Conservation (phyloP, 2,888 invertebrate genomes). For the Caenorhabditis doughertyi region DNA sequence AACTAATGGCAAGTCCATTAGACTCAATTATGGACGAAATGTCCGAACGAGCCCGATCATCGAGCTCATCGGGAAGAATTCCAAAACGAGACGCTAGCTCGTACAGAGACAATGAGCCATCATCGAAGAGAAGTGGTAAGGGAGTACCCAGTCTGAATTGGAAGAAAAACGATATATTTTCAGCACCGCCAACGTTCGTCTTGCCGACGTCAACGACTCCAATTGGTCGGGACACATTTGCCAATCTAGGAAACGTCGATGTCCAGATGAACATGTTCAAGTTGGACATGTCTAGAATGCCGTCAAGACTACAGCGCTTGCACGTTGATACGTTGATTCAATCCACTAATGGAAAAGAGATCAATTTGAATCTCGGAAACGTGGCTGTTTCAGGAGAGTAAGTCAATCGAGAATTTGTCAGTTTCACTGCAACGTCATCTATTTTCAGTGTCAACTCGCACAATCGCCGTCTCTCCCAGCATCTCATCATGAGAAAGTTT, state of each 20-base stretch:
- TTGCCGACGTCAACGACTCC: constrained; percentile 4
- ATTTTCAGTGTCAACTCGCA: constrained; percentile 44
- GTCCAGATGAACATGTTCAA: constrained; percentile 50
- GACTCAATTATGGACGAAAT: not conserved
- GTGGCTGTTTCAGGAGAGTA: constrained; percentile 33
- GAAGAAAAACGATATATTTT: not conserved
- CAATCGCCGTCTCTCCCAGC: constrained; percentile 41
- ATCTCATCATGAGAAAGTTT: constrained; percentile 35
- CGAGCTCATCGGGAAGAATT: not conserved
- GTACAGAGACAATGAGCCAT: constrained; percentile 3
- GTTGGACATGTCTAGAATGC: constrained; percentile 14
- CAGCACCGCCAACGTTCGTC: constrained; percentile 9
- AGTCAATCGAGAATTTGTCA: not conserved
- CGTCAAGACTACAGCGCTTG: constrained; percentile 1
- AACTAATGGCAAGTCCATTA: not conserved
- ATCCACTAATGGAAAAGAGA: constrained; percentile 2
- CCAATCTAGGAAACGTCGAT: not conserved
- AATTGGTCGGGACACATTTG: constrained; percentile 23
- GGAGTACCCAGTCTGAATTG: not conserved
- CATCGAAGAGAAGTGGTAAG: constrained; percentile 10
- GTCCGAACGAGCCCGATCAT: not conserved
- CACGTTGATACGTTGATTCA: constrained; percentile 14
- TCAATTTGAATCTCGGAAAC: constrained; percentile 31
- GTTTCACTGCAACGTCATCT: too few species aligned
- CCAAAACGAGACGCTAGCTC: constrained; percentile 5